Evolutionary conservation across 92 coral and sea anemone genomes (phyloP).

Genomic region (Porites rus): DNA sequence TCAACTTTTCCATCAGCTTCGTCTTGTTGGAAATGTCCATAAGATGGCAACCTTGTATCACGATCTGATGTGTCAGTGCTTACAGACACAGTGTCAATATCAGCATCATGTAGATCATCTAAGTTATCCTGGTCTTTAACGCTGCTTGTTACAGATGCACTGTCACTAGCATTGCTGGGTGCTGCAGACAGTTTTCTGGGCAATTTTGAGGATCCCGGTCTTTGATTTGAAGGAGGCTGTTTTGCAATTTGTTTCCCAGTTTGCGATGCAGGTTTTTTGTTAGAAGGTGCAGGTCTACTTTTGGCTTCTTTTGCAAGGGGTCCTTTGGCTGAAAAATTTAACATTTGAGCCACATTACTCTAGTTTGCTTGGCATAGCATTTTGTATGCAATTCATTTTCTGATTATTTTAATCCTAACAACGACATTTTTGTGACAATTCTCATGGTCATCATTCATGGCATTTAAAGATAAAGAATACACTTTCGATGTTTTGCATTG

Average conservation of each 20-base stretch:
- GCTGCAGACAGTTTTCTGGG: constrained; percentile 48
- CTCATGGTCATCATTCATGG: no score
- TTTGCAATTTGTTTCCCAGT: constrained; percentile 32
- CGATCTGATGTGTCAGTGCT: constrained; percentile 63
- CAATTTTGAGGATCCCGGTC: constrained; percentile 48
- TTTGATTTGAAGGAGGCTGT: neutral
- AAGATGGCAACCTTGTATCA: constrained; percentile 39
- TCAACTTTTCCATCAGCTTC: constrained; percentile 30
- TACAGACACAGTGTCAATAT: constrained; percentile 58
- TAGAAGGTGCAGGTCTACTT: constrained; percentile 17
- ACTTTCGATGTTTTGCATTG: no score
- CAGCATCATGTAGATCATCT: constrained; percentile 59
- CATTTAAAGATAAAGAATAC: no score
- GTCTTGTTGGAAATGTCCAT: constrained; percentile 34
- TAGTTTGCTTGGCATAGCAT: no score
- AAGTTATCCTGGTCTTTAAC: constrained; percentile 43
- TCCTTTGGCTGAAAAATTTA: constrained; percentile 38
- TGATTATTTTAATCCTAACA: no score
- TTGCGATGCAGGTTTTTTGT: constrained; percentile 13
- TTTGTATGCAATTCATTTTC: no score
- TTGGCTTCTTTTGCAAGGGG: constrained; percentile 35
- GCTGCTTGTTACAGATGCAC: constrained; percentile 48
- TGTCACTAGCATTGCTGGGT: constrained; percentile 43
- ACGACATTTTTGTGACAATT: no score
- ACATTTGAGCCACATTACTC: neutral